A percentile compares a stretch with the other conserved stretches of the same genome.
These are phyloP conservation scores for Spea multiplicata DNA, from an alignment of 2,113 vertebrate genomes.

Conservation along the genomic window DNA sequence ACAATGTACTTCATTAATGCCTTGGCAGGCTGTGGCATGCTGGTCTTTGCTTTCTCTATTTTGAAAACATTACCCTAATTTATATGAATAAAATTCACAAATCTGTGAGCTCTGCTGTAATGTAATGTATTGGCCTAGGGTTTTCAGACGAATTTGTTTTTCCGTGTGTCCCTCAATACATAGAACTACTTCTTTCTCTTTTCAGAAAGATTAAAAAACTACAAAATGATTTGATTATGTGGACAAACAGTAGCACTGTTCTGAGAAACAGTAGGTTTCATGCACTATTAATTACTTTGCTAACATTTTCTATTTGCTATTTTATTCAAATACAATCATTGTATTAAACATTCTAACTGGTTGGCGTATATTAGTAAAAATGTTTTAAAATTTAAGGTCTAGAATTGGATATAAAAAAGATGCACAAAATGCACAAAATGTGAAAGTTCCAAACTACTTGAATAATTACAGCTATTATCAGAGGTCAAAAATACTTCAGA, in stretches of 20 bases:
- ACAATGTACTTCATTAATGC: too few species aligned
- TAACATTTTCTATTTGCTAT: background rate
- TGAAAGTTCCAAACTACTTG: constrained; percentile 48
- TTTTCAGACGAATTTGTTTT: background rate
- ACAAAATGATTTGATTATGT: background rate
- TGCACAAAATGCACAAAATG: constrained; percentile 51
- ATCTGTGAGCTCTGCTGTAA: too few species aligned
- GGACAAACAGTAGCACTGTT: background rate
- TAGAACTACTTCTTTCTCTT: background rate
- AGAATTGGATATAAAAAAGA: constrained; percentile 49
- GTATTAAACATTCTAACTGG: too few species aligned
- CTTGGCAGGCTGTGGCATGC: too few species aligned
- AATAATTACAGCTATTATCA: constrained; percentile 53
- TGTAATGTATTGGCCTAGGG: background rate
- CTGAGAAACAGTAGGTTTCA: constrained; percentile 28
- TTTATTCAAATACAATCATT: too few species aligned
- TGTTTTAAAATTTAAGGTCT: too few species aligned
- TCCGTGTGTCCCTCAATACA: background rate
- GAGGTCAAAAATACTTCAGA: constrained; percentile 49
- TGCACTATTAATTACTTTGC: constrained; percentile 29
- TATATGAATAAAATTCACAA: too few species aligned
- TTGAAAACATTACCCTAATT: too few species aligned
- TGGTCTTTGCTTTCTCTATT: too few species aligned
- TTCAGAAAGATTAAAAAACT: background rate
- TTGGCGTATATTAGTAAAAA: too few species aligned